These are phyloP conservation scores for Rachycentron canadum DNA, from an alignment of 2,797 vertebrate genomes.

Conservation along the genomic window DNA sequence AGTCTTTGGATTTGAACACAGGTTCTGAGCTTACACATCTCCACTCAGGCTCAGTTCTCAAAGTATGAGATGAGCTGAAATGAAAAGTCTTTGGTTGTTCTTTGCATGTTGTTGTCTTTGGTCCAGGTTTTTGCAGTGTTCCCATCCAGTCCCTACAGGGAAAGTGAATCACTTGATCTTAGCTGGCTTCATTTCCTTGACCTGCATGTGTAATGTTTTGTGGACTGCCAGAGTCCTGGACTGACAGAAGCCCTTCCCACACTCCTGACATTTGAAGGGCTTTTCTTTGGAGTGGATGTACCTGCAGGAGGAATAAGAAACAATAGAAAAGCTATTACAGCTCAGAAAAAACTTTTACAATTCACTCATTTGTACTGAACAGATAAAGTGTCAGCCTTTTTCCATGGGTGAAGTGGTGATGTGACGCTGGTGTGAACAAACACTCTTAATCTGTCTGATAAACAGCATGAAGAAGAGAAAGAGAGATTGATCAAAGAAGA, in stretches of 20 bases:
- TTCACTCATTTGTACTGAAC: no score
- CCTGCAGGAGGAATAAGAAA: constrained; percentile 83
- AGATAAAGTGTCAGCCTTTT: no score
- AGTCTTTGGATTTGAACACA: constrained; percentile 57
- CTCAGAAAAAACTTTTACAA: background rate
- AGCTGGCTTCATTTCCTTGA: constrained; percentile 96
- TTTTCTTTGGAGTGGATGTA: constrained; percentile 99
- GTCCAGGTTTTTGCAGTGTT: constrained; percentile 73
- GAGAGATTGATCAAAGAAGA: no score
- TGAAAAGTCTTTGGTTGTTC: constrained; percentile 54
- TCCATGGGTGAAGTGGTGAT: no score
- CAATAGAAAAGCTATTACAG: background rate
- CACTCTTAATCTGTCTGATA: no score
- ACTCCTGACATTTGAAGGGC: constrained; percentile 99
- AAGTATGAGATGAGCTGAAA: constrained; percentile 58
- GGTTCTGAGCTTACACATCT: constrained; percentile 37
- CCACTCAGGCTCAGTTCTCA: constrained; percentile 22
- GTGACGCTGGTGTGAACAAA: no score
- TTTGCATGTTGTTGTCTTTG: constrained; percentile 52
- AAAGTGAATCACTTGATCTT: constrained; percentile 91
- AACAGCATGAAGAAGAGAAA: no score
- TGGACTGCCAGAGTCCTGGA: constrained; percentile 98
- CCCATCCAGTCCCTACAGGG: constrained; percentile 45
- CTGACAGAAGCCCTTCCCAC: constrained; percentile 99
- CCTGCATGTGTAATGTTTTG: constrained; percentile 99